phyloP scores from a whole-genome alignment of 2,888 invertebrate species.

The Drosophila rubida region DNA sequence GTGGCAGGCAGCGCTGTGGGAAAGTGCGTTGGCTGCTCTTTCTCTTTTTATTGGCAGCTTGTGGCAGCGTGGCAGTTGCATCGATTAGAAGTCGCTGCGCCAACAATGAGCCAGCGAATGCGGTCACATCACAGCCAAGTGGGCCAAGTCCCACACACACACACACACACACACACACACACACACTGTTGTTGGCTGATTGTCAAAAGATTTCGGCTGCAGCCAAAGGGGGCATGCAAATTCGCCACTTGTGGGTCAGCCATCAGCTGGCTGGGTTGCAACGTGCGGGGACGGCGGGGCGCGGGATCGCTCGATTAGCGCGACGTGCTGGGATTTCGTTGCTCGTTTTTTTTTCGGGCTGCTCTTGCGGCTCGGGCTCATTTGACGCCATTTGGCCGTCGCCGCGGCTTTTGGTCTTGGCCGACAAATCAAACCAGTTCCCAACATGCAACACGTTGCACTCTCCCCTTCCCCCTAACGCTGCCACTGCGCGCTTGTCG shows the following conservation, averaged over 20 bases:
- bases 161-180: conserved; percentile 23
- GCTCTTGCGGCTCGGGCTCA: conserved; percentile 30
- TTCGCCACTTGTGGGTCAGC: conserved; percentile 66
- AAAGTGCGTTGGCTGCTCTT: conserved; percentile 37
- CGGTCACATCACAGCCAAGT: conserved; percentile 67
- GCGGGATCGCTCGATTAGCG: too few relatives aligned
- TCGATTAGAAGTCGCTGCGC: conserved; percentile 46
- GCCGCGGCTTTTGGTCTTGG: conserved; percentile 35
- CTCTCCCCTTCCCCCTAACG: not conserved
- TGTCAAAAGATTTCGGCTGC: conserved; percentile 35
- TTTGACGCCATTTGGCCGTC: conserved; percentile 43
- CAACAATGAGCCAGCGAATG: conserved; percentile 46
- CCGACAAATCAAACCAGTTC: conserved; percentile 65
- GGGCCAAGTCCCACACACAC: conserved; percentile 66
- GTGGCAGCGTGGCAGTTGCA: conserved; percentile 47
- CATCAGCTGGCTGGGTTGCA: conserved; percentile 15
- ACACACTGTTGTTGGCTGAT: conserved; percentile 20
- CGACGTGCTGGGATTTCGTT: conserved; percentile 32
- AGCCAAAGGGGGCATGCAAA: conserved; percentile 55
- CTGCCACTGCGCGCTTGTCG: conserved; percentile 8
- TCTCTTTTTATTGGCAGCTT: conserved; percentile 50
- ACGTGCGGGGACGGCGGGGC: too few relatives aligned
- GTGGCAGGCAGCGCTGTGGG: conserved; percentile 37
- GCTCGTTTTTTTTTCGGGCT: conserved; percentile 12
- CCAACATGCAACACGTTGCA: conserved; percentile 8